Evolutionary conservation across 53 echinoderm and acorn worm species (phyloP), one percentile per base, ranked within the genome.

Genomic region (Henricia sp.): DNA sequence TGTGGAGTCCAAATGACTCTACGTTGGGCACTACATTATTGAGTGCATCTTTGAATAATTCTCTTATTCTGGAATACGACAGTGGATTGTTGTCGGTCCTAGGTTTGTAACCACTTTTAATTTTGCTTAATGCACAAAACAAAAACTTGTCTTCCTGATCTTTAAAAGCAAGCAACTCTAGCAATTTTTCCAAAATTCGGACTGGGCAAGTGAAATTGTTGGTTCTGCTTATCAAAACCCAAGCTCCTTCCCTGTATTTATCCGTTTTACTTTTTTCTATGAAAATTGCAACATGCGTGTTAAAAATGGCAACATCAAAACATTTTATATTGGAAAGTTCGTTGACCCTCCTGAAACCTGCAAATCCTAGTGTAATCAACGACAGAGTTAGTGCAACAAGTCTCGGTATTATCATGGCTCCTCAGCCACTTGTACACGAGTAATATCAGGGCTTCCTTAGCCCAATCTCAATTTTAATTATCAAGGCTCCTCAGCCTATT

Each of bases 211-310:
- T 65, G 2, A 16, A 17, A 9, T 37, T 2, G 2, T 35, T 37
- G 34, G 65, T 20, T 4, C 65, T 4, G 37, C 65, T 65, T 19
- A 65, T 65, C 1, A 35, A 36, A 2, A 72, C 72, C 72, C 68
- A 68, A 0, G 72, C 28, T 11, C 50, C 72, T 6, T 52, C 72
- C 52, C 72, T 72, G 19, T 72, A 72, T n/a, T 51, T 72, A 30
- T 52, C 72, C 0, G 72, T 72, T 50, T 72, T 72, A 24, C 72
- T 72, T 44, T 72, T 68, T n/a, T 72, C 72, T 12, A 72, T 6
- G 17, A 72, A 72, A 0, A 72, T 50, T 5, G 1, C 1, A 12
- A 21, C 35, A 51, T 72, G 26, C 33, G 72, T 30, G 17, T 72
- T 48, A 2, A 13, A 50, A 1, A 50, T 19, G 3, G 52, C 1